Percentiles rank a stretch among this genome's conserved stretches.
Evolutionary conservation across 2,888 invertebrate genomes (phyloP).

Genomic region (Agrotis clavis): DNA sequence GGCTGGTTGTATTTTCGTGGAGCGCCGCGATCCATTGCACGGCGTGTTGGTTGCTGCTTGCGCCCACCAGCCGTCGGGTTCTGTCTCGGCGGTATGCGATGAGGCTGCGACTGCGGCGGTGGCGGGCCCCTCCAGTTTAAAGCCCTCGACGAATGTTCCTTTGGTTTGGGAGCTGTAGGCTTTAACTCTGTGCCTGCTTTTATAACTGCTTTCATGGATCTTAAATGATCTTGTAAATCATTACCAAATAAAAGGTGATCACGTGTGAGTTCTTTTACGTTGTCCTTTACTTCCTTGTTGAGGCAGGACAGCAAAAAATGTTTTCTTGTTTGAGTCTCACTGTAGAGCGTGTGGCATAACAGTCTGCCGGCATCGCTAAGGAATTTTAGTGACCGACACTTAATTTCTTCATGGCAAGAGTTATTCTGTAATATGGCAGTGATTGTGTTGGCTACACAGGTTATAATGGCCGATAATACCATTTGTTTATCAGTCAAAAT

Average conservation of each 20-base stretch:
- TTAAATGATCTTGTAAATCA: slow-evolving; percentile 15
- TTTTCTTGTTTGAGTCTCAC: slow-evolving; percentile 16
- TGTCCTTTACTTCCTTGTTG: slow-evolving; percentile 20
- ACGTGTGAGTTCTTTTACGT: slow-evolving; percentile 15
- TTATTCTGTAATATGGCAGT: slow-evolving; percentile 1
- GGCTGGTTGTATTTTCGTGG: slow-evolving; percentile 3
- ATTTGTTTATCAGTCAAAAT: too few species aligned
- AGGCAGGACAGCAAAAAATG: slow-evolving; percentile 14
- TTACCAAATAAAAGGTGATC: slow-evolving; percentile 12
- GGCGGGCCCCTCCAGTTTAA: slow-evolving; percentile 25
- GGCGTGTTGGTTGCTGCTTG: slow-evolving; percentile 9
- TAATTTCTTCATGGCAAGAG: background rate
- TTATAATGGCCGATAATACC: too few species aligned
- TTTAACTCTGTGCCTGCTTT: slow-evolving; percentile 15
- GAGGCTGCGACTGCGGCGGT: slow-evolving; percentile 18
- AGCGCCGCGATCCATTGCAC: slow-evolving; percentile 1
- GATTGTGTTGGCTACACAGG: slow-evolving; percentile 14
- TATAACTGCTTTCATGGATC: slow-evolving; percentile 18
- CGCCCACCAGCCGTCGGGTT: too few species aligned
- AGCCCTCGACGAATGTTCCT: background rate
- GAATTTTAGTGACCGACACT: slow-evolving; percentile 7
- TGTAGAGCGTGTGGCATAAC: slow-evolving; percentile 8
- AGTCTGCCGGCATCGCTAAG: slow-evolving; percentile 27
- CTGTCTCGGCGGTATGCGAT: too few species aligned
- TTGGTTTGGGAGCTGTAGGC: slow-evolving; percentile 6